Percentiles rank a stretch among this genome's conserved stretches.
Conservation (phyloP, 2,797 vertebrate genomes). For the Phrynocephalus vlangalii region DNA sequence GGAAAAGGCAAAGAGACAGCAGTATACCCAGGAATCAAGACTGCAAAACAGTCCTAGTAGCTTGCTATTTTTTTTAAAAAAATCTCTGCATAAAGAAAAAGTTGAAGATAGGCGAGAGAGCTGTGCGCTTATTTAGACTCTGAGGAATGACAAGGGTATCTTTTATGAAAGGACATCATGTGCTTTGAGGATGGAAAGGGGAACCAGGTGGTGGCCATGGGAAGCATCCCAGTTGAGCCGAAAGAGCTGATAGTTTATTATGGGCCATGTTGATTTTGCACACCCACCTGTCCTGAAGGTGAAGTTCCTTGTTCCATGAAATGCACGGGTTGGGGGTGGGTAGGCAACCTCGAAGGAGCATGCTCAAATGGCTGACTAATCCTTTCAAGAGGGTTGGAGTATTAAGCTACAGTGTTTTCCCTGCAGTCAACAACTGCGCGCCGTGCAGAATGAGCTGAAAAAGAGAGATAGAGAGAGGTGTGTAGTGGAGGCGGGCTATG, state of each 20-base stretch:
- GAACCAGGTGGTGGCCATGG: slow-evolving; percentile 22
- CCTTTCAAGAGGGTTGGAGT: slow-evolving; percentile 72
- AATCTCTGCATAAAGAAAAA: too few species aligned
- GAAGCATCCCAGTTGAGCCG: background rate
- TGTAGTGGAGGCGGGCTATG: slow-evolving; percentile 34
- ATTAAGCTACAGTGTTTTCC: slow-evolving; percentile 68
- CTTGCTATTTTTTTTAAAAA: too few species aligned
- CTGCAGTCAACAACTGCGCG: slow-evolving; percentile 70
- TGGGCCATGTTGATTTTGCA: too few species aligned
- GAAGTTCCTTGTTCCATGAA: slow-evolving; percentile 60
- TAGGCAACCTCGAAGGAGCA: slow-evolving; percentile 68
- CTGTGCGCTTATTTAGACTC: too few species aligned
- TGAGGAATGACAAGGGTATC: background rate
- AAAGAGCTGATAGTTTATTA: too few species aligned
- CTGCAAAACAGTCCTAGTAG: too few species aligned
- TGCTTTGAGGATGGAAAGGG: slow-evolving; percentile 23
- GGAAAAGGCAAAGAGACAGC: slow-evolving; percentile 6
- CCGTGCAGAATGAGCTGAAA: slow-evolving; percentile 58
- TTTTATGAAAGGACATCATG: slow-evolving; percentile 14
- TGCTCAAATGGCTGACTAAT: slow-evolving; percentile 69
- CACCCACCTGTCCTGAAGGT: too few species aligned
- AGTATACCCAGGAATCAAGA: too few species aligned
- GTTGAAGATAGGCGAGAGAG: too few species aligned
- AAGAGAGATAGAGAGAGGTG: slow-evolving; percentile 64
- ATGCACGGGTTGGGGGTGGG: slow-evolving; percentile 49